Evolutionary conservation across 2,113 vertebrate genomes (phyloP).

Genomic region (Alouatta palliata): DNA sequence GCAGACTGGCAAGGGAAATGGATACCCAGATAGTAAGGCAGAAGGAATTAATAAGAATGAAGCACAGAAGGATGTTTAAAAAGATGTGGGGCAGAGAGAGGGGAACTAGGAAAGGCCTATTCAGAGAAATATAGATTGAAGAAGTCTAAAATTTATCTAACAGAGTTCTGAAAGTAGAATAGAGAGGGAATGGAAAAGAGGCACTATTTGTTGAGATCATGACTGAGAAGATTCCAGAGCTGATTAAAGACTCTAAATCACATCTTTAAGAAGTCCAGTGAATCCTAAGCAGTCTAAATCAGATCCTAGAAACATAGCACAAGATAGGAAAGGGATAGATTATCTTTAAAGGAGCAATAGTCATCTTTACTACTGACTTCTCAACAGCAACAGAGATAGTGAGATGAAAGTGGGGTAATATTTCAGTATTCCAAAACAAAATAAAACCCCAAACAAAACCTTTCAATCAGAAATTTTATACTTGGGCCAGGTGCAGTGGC

Average conservation of each 20-base stretch:
- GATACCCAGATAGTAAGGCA: background rate
- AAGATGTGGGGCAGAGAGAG: background rate
- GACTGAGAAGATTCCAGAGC: constrained; percentile 42
- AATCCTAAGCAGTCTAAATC: constrained; percentile 1
- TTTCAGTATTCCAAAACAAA: background rate
- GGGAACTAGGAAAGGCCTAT: background rate
- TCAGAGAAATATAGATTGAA: background rate
- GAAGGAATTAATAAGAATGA: background rate
- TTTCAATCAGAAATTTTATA: background rate
- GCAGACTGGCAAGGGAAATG: background rate
- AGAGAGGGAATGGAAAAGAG: background rate
- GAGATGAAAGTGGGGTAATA: background rate
- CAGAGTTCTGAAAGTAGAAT: background rate
- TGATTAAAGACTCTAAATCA: background rate
- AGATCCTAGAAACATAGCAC: background rate
- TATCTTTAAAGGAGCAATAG: background rate
- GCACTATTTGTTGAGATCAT: background rate
- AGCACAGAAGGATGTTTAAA: background rate
- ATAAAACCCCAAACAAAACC: background rate
- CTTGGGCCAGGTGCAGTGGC: too few species aligned
- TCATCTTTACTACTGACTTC: background rate
- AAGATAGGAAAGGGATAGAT: constrained; percentile 14
- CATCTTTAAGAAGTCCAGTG: constrained; percentile 3
- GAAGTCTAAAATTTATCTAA: background rate
- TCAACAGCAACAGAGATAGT: background rate